Evolutionary conservation across 2,113 vertebrate species (phyloP), one percentile per base, ranked within the genome.

Genomic region (Noctilio leporinus): DNA sequence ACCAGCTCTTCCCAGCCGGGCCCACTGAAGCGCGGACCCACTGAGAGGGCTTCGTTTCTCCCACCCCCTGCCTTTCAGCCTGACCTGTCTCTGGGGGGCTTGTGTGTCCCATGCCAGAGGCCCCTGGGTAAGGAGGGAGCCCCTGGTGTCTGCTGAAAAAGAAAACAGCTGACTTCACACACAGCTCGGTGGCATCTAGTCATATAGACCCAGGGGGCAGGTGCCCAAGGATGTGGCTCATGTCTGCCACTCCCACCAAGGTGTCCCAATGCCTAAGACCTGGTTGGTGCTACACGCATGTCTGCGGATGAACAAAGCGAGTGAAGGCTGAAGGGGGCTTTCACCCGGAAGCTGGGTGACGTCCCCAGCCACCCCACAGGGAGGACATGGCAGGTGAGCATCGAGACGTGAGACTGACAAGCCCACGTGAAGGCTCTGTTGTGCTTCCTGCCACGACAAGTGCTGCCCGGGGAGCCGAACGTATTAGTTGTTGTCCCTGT

Each of bases 361-460:
- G n/a, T 6, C 9, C 2, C 51, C n/a, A n/a, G n/a, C n/a, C n/a
- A n/a, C n/a, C n/a, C 35, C 3, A 28, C 16, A 14, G 91, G 69
- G 67, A 28, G 53, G 85, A 35, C 16, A 10, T 6, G 1, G 43
- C 17, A 8, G 5, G 15, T 2, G 80, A 38, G 3, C 3, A 10
- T 28, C 0, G 16, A 70, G 55, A 33, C 5, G 0, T 0, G 1
- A 14, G 65, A 7, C 15, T 17, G 45, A 62, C 11, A 28, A 16
- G 24, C 1, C 38, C 7, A 45, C n/a, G 3, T 3, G 7, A 16
- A 1, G 0, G 10, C 76, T n/a, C n/a, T 3, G 2, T 4, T 9
- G 5, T 10, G n/a, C 28, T 35, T 75, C 40, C 22, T 51, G 17
- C 4, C 10, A 0, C 0, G 33, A 17, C 24, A 30, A 17, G 24